Evolutionary conservation across 2,888 invertebrate genomes (phyloP), one percentile per base, ranked within the genome.

Genomic region (Hybos culiciformis): DNA sequence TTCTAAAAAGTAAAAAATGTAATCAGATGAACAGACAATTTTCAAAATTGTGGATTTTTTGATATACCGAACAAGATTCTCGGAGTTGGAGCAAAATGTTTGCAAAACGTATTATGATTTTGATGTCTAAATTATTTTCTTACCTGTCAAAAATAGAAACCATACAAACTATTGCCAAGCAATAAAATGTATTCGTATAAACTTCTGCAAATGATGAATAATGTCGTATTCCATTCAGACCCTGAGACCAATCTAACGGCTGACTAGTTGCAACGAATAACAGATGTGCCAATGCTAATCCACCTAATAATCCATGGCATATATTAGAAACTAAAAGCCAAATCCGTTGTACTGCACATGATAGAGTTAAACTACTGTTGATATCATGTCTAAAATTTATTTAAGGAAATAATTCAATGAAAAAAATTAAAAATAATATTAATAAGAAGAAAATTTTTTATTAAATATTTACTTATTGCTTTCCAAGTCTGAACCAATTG

Each of bases 91-190:
- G n/a, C 6, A 34, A 34, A 15, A 34, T 34, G 34, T 34, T 34
- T 34, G 14, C 17, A 34, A 15, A 34, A 15, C 17, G 8, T 9
- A 6, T 15, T 18, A 34, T 18, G n/a, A n/a, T n/a, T n/a, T n/a
- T n/a, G n/a, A n/a, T n/a, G 9, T 23, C 9, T 7, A 23, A 23
- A 7, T 23, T 7, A 12, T 26, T 5, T 38, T 60, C 66, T 67
- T 57, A 73, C 73, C 72, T 69, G 60, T 74, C 74, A 51, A 72
- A 70, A 24, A 73, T 69, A 23, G 73, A 73, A 41, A 74, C 67
- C 47, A 73, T 58, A 53, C 73, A 73, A 39, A 73, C 57, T 41
- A 72, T 68, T 37, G 69, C 68, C 46, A 73, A 56, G 42, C 70
- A 67, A 52, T 70, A 73, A 55, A 73, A 73, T 33, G 70, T 60